Conservation (phyloP, 2,797 vertebrate genomes). For the Melanotaenia parkinsoni region DNA sequence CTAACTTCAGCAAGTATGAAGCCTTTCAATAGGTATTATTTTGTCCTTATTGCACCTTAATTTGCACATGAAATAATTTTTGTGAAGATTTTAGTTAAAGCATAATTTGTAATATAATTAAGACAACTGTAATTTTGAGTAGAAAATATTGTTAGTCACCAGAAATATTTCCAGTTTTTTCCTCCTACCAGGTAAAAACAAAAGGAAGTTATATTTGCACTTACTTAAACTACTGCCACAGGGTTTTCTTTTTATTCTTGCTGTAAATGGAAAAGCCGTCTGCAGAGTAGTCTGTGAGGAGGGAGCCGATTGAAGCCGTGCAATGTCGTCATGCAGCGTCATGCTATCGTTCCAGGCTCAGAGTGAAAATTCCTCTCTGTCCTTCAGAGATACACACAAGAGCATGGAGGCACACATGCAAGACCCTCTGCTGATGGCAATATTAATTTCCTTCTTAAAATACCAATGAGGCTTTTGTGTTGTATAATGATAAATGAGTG, state of each 20-base stretch:
- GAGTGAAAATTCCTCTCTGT: slow-evolving; percentile 37
- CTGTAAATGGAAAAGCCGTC: slow-evolving; percentile 62
- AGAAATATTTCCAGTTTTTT: too few relatives aligned
- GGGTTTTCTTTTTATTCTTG: slow-evolving; percentile 51
- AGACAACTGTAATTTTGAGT: too few relatives aligned
- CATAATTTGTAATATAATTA: too few relatives aligned
- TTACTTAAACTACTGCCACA: slow-evolving; percentile 48
- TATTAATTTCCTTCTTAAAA: slow-evolving; percentile 85
- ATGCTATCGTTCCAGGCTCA: slow-evolving; percentile 48
- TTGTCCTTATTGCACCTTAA: too few relatives aligned
- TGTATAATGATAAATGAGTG: slow-evolving; percentile 81
- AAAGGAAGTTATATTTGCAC: slow-evolving; percentile 55
- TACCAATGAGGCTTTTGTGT: slow-evolving; percentile 81
- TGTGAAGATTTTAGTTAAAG: too few relatives aligned
- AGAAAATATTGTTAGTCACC: too few relatives aligned
- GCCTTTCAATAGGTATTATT: too few relatives aligned
- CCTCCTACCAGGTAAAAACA: slow-evolving; percentile 1
- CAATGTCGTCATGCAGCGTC: slow-evolving; percentile 50
- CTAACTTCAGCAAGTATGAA: too few relatives aligned
- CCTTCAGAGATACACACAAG: slow-evolving; percentile 57
- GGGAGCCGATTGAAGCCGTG: slow-evolving; percentile 41
- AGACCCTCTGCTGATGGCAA: slow-evolving; percentile 72
- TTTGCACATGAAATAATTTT: too few relatives aligned
- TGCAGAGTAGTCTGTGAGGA: slow-evolving; percentile 46
- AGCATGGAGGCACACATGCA: slow-evolving; percentile 56